Evolutionary conservation across 2,888 invertebrate species (phyloP), one percentile per base, ranked within the genome.

Genomic region (Agrochola lota): DNA sequence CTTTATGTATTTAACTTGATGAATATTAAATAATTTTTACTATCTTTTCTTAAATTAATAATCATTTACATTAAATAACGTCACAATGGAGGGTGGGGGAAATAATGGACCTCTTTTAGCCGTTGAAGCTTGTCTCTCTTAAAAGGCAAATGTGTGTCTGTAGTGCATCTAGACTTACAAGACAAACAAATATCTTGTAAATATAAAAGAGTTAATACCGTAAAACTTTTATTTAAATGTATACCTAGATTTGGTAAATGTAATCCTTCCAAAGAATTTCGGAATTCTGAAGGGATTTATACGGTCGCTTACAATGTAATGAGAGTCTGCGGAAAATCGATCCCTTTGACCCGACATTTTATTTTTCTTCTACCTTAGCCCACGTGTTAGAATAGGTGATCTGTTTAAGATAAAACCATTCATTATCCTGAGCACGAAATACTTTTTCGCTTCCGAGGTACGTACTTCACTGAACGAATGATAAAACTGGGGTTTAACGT

Each of bases 401-500:
- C 85, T 89, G 84, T 89, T 86, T 85, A 83, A 88, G 85, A 90
- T 88, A 90, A 90, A 89, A 85, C 83, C 85, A 87, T 88, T 88
- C 84, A 88, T 90, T 88, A 90, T 78, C 71, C 77, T 63, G 81
- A 77, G 85, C 78, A 85, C 82, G 82, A 87, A 88, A 86, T 88
- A 88, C 82, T 82, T 85, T 87, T 81, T 85, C 85, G 76, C 79
- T 81, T 84, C 80, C 75, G 77, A 83, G 85, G 78, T 87, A 85
- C 76, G 78, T 87, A 85, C 77, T 87, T 77, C 83, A 86, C 86
- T 86, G 90, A 90, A 88, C 79, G 86, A 88, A 89, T 90, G 90
- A 90, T 93, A 91, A 92, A 93, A 92, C 86, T 90, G 88, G 85
- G 80, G 85, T 88, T 90, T 91, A 92, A 92, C 90, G 92, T 89